Percentiles rank a stretch among this genome's conserved stretches.
Evolutionary conservation across 2,888 invertebrate species (phyloP).

Genomic region (Nemotelus nigrinus): DNA sequence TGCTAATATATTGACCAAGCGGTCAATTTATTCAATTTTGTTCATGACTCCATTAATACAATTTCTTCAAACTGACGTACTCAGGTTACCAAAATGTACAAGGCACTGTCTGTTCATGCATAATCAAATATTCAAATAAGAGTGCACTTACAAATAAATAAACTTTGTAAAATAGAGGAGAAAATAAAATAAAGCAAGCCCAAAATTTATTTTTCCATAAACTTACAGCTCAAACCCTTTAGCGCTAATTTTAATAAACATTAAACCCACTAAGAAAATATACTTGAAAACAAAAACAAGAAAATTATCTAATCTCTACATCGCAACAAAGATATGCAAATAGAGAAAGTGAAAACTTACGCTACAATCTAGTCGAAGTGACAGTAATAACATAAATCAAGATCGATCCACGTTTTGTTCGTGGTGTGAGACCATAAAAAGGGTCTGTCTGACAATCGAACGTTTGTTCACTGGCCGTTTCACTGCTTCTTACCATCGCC

Average conservation of each 20-base stretch:
- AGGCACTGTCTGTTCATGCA: no score
- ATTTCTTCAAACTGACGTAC: no score
- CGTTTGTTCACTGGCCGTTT: no score
- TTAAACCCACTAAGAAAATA: background rate
- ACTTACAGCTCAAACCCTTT: background rate
- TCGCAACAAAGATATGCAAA: background rate
- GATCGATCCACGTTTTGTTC: background rate
- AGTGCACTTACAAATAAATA: no score
- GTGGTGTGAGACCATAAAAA: background rate
- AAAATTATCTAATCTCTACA: conserved; percentile 7
- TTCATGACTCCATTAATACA: no score
- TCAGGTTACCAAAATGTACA: no score
- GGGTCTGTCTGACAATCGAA: background rate
- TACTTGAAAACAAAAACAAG: background rate
- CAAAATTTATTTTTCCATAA: no score
- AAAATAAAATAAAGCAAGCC: no score
- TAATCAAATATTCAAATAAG: no score
- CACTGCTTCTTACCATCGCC: background rate
- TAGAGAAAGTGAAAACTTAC: conserved; percentile 20
- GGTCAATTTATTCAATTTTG: no score
- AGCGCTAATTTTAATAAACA: background rate
- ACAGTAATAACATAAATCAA: conserved; percentile 11
- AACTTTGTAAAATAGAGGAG: no score
- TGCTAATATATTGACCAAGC: no score
- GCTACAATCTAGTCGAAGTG: conserved; percentile 3